phyloP scores from a whole-genome alignment of 2,888 invertebrate genomes.

The Ornithoptera priamus region DNA sequence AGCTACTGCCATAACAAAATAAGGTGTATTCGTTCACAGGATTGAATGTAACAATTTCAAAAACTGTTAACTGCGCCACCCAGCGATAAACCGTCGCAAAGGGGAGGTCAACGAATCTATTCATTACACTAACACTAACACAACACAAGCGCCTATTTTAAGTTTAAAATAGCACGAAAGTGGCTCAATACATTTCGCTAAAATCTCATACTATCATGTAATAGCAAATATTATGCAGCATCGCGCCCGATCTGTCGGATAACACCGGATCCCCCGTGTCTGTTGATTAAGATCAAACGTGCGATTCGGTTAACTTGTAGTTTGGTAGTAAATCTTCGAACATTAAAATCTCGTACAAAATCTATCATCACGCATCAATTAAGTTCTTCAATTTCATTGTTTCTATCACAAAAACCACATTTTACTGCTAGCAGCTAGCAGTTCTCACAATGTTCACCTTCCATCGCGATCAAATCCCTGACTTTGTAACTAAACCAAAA shows the following conservation, averaged over 20 bases:
- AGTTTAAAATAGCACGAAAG: slow-evolving; percentile 74
- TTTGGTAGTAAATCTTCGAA: slow-evolving; percentile 40
- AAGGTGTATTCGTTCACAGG: background rate
- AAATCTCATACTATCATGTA: slow-evolving; percentile 51
- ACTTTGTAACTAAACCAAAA: slow-evolving; percentile 56
- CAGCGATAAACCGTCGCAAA: slow-evolving; percentile 35
- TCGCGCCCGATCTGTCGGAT: slow-evolving; percentile 1
- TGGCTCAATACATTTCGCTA: slow-evolving; percentile 69
- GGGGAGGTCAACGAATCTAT: slow-evolving; percentile 46
- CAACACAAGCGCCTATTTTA: slow-evolving; percentile 75
- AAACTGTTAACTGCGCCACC: background rate
- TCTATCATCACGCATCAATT: slow-evolving; percentile 63
- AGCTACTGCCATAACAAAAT: background rate
- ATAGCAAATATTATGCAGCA: slow-evolving; percentile 62
- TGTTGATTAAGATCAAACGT: background rate
- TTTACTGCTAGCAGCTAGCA: slow-evolving; percentile 78
- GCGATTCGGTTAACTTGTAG: slow-evolving; percentile 8
- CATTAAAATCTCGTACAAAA: slow-evolving; percentile 69
- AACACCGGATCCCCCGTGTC: background rate
- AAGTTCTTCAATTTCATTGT: slow-evolving; percentile 75
- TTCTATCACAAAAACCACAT: slow-evolving; percentile 75
- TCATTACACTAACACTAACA: slow-evolving; percentile 62
- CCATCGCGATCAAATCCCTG: slow-evolving; percentile 57
- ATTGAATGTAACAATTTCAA: slow-evolving; percentile 11
- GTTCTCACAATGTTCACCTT: slow-evolving; percentile 60